Base-by-base conservation (phyloP, 1,140 invertebrate species). In the Zophobas atratus region DNA sequence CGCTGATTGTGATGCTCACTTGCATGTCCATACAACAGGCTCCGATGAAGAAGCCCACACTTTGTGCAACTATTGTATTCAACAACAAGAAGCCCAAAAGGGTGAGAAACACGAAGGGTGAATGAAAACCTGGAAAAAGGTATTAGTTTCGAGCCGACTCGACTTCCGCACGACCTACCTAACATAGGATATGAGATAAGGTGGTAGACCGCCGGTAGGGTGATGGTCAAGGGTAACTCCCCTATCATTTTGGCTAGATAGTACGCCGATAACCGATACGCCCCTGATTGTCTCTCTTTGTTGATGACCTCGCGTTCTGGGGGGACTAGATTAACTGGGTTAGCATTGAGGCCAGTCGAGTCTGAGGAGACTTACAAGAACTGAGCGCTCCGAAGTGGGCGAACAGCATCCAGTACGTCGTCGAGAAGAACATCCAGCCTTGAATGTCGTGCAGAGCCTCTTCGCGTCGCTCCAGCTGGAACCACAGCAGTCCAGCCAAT, bases 351-450 rank as follows among this genome's bases (percentile, higher is more conserved):
- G 41, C 34, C 56, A 38, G 49, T 6, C 6, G 36, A 39, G 43
- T 32, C 34, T 2, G 4, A 6, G n/a, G 20, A 70, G 39, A 70
- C 87, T 84, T 81, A 89, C 88, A 90, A 85, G 94, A 93, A 82
- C 93, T 92, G 20, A 96, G 88, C 72, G 94, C 93, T 81, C 94
- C 93, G 84, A 96, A 96, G 75, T 95, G 89, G 8, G 94, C 92
- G 85, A 95, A 95, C 38, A 96, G 88, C 92, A 95, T 96, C 94
- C 94, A 96, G 83, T 96, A 96, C 35, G 93, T 95, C 35, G 93
- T 93, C 33, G 94, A 94, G 87, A 95, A 96, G 84, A 96, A 96
- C 92, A 95, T 94, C 93, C 93, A 95, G 51, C 94, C 95, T 87
- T 94, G 93, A 39, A 96, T 92, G 86, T 96, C 94, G 75, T 93